phyloP scores from a whole-genome alignment of 2,113 vertebrate genomes.

The Pteruthius melanotis region DNA sequence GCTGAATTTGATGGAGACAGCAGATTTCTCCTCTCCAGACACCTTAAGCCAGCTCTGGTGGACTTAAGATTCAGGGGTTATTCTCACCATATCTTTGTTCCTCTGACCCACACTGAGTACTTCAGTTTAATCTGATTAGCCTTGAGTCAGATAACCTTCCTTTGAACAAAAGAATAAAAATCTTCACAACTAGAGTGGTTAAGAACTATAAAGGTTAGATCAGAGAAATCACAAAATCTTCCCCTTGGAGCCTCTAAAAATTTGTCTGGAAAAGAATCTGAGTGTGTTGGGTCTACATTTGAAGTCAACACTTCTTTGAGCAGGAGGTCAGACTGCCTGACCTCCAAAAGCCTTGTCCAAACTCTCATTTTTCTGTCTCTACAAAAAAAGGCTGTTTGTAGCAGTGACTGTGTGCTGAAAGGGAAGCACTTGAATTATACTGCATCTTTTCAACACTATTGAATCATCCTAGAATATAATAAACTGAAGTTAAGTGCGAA shows the following conservation, averaged over 20 bases:
- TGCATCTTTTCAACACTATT: not conserved
- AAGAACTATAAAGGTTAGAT: not conserved
- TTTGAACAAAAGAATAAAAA: not conserved
- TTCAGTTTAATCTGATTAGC: not conserved
- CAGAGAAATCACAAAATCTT: not conserved
- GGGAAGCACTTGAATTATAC: slow-evolving; percentile 44
- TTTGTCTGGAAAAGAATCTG: not conserved
- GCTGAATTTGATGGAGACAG: not conserved
- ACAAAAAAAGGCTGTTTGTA: not conserved
- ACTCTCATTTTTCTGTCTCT: not conserved
- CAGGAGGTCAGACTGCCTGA: not conserved
- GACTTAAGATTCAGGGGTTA: not conserved
- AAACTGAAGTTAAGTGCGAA: slow-evolving; percentile 55
- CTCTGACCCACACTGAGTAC: not conserved
- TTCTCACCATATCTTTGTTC: not conserved
- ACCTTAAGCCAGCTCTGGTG: not conserved
- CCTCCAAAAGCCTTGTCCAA: not conserved
- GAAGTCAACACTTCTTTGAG: not conserved
- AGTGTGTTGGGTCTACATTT: not conserved
- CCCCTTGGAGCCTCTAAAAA: not conserved
- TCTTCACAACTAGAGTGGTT: not conserved
- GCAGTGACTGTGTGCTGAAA: not conserved
- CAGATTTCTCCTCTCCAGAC: not conserved
- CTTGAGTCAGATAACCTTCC: not conserved
- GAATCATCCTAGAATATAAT: slow-evolving; percentile 60